phyloP scores from a whole-genome alignment of 2,888 invertebrate genomes.

The Lithophane socia region DNA sequence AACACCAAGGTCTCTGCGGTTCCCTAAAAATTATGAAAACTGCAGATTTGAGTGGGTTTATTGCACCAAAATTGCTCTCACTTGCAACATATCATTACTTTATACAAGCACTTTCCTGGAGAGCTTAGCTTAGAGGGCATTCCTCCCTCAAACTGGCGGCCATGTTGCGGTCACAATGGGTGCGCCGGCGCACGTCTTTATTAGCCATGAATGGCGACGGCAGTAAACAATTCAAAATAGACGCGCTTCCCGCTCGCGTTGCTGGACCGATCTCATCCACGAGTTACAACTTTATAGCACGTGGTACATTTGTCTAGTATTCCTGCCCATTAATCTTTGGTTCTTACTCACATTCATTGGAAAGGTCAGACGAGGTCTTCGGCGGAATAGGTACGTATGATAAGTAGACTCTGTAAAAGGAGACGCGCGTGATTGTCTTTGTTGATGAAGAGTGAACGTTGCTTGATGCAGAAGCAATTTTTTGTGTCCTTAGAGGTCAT shows the following conservation, averaged over 20 bases:
- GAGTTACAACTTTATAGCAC: slow-evolving; percentile 60
- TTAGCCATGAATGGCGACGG: slow-evolving; percentile 81
- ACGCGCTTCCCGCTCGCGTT: slow-evolving; percentile 72
- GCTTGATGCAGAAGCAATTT: neutral
- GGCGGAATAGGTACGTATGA: slow-evolving; percentile 21
- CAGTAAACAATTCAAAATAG: slow-evolving; percentile 86
- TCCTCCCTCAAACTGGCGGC: slow-evolving; percentile 75
- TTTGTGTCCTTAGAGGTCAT: neutral
- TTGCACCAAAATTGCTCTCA: slow-evolving; percentile 20
- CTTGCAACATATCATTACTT: slow-evolving; percentile 48
- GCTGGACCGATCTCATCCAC: slow-evolving; percentile 50
- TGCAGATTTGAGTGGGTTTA: neutral
- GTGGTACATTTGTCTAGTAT: slow-evolving; percentile 56
- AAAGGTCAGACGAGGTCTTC: slow-evolving; percentile 51
- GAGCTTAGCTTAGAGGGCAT: slow-evolving; percentile 73
- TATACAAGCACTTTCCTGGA: slow-evolving; percentile 61
- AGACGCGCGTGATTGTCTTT: slow-evolving; percentile 9
- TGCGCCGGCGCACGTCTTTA: slow-evolving; percentile 77
- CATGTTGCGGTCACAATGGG: slow-evolving; percentile 77
- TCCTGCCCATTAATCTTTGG: slow-evolving; percentile 51
- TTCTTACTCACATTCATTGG: slow-evolving; percentile 52
- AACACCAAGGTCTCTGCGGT: slow-evolving; percentile 5
- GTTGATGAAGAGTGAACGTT: neutral
- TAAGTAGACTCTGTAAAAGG: slow-evolving; percentile 28
- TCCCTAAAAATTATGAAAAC: neutral